phyloP scores from a whole-genome alignment of 2,113 vertebrate genomes.

The Stomatorhinus ivindoensis region DNA sequence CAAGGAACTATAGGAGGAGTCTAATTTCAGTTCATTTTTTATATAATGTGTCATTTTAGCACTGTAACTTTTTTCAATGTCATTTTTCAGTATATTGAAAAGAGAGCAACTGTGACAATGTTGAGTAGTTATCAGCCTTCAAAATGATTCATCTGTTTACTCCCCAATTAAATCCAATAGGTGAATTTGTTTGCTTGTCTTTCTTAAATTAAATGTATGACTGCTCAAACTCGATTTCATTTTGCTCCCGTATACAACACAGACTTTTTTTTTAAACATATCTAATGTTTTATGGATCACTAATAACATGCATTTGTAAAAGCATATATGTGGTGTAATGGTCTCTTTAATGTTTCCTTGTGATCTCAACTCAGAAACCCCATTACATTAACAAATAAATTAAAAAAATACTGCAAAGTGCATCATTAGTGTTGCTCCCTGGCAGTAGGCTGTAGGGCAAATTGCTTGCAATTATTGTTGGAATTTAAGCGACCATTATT shows the following conservation, averaged over 20 bases:
- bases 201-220: neutral
- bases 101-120: neutral
- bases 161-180: neutral
- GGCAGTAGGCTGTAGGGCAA: neutral
- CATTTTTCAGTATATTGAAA: neutral
- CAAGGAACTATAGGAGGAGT: neutral
- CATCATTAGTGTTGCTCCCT: neutral
- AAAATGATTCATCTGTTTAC: neutral
- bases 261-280: neutral
- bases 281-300: neutral
- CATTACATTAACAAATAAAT: neutral
- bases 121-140: neutral
- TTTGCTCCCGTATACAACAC: neutral
- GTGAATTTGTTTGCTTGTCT: neutral
- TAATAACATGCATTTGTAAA: neutral
- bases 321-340: neutral
- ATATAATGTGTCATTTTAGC: neutral
- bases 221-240: neutral
- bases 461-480: neutral
- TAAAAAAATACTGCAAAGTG: neutral
- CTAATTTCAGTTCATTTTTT: neutral
- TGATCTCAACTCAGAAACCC: neutral
- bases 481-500: neutral
- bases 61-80: neutral
- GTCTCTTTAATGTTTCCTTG: neutral